Evolutionary conservation across 2,888 invertebrate genomes (phyloP), one percentile per base, ranked within the genome.

Genomic region (Spilosoma lubricipeda): DNA sequence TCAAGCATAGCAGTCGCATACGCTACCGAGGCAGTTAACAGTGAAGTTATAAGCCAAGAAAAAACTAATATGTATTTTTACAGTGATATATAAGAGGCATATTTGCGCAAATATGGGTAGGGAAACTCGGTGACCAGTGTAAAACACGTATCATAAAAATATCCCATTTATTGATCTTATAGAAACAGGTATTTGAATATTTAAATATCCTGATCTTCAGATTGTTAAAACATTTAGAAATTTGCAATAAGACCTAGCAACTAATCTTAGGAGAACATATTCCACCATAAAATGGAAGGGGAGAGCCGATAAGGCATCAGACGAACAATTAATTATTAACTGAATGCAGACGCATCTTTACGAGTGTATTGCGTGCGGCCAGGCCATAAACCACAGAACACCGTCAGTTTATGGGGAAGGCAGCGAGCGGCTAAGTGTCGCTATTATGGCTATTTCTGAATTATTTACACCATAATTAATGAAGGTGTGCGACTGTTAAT

Each of bases 361-460:
- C 86, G 88, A 87, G 80, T 84, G 80, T 68, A 88, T 90, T 86
- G 91, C 91, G 90, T 91, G 91, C 80, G 82, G 80, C 70, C 74
- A 20, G 72, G 30, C 79, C 87, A 88, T 91, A 90, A 91, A 88
- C 77, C 76, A 87, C 84, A 63, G 72, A 73, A 76, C 81, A 83
- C 84, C 81, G 82, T 81, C 81, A 82, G 77, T 84, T 84, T 81
- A 84, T 78, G 77, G 82, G 82, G 83, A 82, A 83, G 83, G 83
- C 85, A 84, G 84, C 85, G 84, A 81, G 83, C 82, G 85, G 87
- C 89, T 90, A 90, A 90, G 90, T 90, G 88, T 88, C 82, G 80
- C 84, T 86, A 88, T 89, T 88, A 87, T 84, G 82, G 86, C 83
- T 85, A 83, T 85, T 86, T 80, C 85, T 84, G 86, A 85, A 85